phyloP scores from a whole-genome alignment of 2,797 vertebrate species.

The Chrosomus eos region DNA sequence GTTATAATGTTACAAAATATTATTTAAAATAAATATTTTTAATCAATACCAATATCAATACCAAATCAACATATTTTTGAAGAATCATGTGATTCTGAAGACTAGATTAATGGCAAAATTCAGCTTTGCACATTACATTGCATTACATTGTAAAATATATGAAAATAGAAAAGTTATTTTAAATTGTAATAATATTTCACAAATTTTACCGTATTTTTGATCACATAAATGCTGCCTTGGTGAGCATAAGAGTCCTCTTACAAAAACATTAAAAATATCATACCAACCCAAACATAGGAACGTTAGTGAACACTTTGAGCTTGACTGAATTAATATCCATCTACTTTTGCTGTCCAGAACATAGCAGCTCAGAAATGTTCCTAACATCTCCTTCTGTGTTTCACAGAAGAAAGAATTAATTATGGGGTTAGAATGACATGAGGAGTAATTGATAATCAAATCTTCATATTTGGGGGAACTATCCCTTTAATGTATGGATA shows the following conservation, averaged over 20 bases:
- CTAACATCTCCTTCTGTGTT: not conserved
- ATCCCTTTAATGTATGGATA: not conserved
- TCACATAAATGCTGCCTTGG: not conserved
- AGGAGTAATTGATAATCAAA: not conserved
- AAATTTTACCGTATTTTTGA: not conserved
- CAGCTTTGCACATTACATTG: no score
- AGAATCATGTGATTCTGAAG: not conserved
- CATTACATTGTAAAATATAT: not conserved
- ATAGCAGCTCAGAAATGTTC: not conserved
- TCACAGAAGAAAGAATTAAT: not conserved
- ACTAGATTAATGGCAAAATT: not conserved
- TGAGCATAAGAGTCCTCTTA: not conserved
- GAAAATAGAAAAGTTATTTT: not conserved
- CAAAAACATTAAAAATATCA: not conserved
- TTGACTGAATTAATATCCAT: not conserved
- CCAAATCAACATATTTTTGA: not conserved
- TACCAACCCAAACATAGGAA: not conserved
- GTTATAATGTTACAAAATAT: not conserved
- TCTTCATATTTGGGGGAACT: not conserved
- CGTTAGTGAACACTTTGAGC: not conserved
- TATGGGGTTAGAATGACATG: not conserved
- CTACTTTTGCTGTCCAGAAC: not conserved
- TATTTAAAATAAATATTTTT: not conserved
- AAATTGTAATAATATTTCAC: not conserved
- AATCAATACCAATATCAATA: no score